phyloP scores from a whole-genome alignment of 2,797 vertebrate species.

The Natrix natrix region DNA sequence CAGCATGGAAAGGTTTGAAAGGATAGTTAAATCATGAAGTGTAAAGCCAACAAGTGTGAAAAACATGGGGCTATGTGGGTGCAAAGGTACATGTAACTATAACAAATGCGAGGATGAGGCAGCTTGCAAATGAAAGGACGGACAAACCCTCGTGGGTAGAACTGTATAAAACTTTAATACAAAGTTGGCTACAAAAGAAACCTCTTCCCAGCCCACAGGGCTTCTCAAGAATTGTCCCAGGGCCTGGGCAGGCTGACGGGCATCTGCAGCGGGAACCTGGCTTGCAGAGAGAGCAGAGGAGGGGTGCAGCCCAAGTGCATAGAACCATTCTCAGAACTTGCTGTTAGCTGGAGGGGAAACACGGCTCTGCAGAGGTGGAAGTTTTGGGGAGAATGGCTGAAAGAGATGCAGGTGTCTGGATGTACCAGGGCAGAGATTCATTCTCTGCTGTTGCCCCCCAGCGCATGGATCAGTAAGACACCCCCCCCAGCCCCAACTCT shows the following conservation, averaged over 20 bases:
- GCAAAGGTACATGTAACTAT: neutral
- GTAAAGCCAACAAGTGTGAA: neutral
- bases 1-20: neutral
- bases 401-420: neutral
- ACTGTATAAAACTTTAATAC: constrained; percentile 61
- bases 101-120: neutral
- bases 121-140: neutral
- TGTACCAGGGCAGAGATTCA: neutral
- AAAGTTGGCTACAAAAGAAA: constrained; percentile 35
- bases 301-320: neutral
- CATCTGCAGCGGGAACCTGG: neutral
- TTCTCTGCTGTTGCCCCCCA: neutral
- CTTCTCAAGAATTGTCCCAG: neutral
- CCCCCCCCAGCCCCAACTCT: neutral
- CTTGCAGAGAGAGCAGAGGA: neutral
- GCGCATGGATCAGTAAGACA: neutral
- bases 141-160: constrained; percentile 17
- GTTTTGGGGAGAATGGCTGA: neutral
- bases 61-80: neutral
- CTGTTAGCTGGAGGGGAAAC: neutral
- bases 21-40: neutral
- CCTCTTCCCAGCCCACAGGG: neutral
- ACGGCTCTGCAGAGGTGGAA: neutral
- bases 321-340: neutral
- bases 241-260: neutral